Percentiles rank a stretch among this genome's conserved stretches.
phyloP scores from a whole-genome alignment of 2,113 vertebrate species.

The Microcebus jonahi region DNA sequence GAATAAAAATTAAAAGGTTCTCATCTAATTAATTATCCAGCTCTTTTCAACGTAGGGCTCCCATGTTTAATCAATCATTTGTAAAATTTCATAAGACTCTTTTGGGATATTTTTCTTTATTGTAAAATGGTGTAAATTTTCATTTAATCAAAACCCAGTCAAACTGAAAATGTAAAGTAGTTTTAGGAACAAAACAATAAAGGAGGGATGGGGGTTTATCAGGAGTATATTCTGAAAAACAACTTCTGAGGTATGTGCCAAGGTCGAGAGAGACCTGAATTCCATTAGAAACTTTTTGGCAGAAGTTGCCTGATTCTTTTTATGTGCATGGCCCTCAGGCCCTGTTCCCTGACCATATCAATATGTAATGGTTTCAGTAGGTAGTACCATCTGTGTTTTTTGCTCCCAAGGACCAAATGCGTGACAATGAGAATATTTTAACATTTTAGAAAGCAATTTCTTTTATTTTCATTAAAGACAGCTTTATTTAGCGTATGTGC shows the following conservation, averaged over 20 bases:
- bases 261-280: constrained; percentile 9
- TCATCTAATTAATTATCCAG: background rate
- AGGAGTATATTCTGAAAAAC: background rate
- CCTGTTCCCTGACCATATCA: background rate
- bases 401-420: background rate
- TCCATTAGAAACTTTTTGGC: background rate
- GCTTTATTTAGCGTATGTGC: background rate
- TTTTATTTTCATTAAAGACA: constrained; percentile 42
- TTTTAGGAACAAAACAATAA: constrained; percentile 3
- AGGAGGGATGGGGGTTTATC: background rate
- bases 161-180: background rate
- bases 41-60: background rate
- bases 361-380: background rate
- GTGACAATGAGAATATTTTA: constrained; percentile 30
- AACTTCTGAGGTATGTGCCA: background rate
- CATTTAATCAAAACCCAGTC: background rate
- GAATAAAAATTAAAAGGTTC: background rate
- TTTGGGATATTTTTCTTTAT: background rate
- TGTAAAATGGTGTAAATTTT: background rate
- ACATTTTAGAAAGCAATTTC: constrained; percentile 24
- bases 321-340: background rate
- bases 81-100: background rate
- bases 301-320: background rate
- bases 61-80: background rate
- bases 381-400: background rate